These are phyloP conservation scores for Pelusios castaneus DNA, from an alignment of 2,113 vertebrate species.

Conservation along the genomic window DNA sequence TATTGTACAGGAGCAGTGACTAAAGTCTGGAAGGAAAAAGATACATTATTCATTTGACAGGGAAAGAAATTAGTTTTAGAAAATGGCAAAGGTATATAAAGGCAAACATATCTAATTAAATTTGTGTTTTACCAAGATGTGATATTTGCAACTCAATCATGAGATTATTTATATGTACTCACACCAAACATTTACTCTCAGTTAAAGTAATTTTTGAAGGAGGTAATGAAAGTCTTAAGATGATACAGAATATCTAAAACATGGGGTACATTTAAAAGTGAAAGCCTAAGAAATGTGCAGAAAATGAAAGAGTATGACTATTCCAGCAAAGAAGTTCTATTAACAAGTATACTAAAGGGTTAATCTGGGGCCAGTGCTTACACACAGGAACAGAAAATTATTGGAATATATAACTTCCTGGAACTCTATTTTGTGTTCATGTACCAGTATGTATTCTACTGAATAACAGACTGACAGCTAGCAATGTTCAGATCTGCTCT, in stretches of 20 bases:
- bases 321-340: background rate
- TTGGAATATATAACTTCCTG: background rate
- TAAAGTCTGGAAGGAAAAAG: background rate
- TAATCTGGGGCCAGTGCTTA: background rate
- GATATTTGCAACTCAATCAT: background rate
- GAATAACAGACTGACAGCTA: background rate
- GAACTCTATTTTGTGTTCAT: background rate
- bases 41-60: background rate
- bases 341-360: background rate
- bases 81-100: background rate
- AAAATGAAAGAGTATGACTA: background rate
- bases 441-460: background rate
- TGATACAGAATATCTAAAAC: background rate
- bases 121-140: background rate
- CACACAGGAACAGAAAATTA: background rate
- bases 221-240: rapidly evolving
- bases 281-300: background rate
- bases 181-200: background rate
- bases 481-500: background rate
- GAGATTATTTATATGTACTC: background rate
- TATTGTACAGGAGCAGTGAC: background rate
- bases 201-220: background rate
- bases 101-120: background rate
- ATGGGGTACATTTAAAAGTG: background rate
- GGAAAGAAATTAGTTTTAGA: background rate